phyloP scores from a whole-genome alignment of 2,888 invertebrate species.

The Caenorhabditis angaria region DNA sequence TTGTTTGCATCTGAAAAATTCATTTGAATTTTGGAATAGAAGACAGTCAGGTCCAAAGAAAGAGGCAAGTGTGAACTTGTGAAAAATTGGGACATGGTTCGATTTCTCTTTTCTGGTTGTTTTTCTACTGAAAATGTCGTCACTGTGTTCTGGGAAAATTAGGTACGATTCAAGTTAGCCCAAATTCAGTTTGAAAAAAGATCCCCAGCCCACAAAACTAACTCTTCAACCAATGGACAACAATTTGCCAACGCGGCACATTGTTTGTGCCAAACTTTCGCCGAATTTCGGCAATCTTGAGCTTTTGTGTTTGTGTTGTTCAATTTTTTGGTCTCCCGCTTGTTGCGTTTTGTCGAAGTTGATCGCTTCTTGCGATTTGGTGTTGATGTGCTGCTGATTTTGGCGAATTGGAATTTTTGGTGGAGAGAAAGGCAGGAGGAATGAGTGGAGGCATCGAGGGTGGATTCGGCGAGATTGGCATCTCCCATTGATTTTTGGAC shows the following conservation, averaged over 20 bases:
- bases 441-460: slow-evolving; percentile 29
- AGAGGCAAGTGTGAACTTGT: no score
- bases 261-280: slow-evolving; percentile 52
- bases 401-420: slow-evolving; percentile 38
- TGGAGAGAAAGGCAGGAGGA: slow-evolving; percentile 20
- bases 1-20: slow-evolving; percentile 46
- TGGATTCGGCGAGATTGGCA: slow-evolving; percentile 34
- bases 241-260: slow-evolving; percentile 50
- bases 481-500: slow-evolving; percentile 36
- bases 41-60: no score
- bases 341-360: slow-evolving; percentile 15
- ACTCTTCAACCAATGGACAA: slow-evolving; percentile 49
- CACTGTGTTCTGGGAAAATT: not conserved
- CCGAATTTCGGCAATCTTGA: slow-evolving; percentile 39
- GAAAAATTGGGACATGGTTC: not conserved
- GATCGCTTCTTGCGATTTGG: not conserved
- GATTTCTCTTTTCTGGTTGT: not conserved
- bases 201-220: slow-evolving; percentile 23
- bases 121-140: not conserved
- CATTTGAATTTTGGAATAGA: no score
- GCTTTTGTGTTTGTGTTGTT: slow-evolving; percentile 17
- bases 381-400: slow-evolving; percentile 9
- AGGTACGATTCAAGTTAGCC: not conserved
- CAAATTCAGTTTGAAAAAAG: not conserved
- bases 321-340: slow-evolving; percentile 17